phyloP scores from a whole-genome alignment of 2,797 vertebrate genomes.

The Phrynocephalus vlangalii region DNA sequence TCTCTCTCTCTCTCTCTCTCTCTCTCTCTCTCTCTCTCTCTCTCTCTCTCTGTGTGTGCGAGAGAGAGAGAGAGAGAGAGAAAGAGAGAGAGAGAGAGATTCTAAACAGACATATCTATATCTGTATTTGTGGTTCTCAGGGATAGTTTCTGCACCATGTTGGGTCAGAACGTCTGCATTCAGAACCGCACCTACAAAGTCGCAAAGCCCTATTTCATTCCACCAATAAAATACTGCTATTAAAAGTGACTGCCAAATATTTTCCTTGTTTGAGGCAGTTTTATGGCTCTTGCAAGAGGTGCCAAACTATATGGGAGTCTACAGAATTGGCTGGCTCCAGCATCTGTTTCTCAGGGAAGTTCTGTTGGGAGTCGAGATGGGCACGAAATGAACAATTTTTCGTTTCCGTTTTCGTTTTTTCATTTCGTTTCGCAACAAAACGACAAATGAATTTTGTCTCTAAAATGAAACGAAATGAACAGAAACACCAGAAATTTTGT shows the following conservation, averaged over 20 bases:
- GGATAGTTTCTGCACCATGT: neutral
- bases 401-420: no score
- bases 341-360: neutral
- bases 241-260: neutral
- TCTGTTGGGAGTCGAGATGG: no score
- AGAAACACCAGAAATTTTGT: no score
- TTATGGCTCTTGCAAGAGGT: neutral
- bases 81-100: neutral
- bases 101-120: neutral
- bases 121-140: neutral
- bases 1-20: no score
- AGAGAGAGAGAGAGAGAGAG: no score
- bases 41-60: no score
- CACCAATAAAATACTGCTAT: neutral
- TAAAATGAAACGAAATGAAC: no score
- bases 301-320: neutral
- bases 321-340: neutral
- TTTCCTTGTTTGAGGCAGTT: constrained; percentile 1
- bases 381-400: no score
- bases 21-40: no score
- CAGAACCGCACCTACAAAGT: neutral
- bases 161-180: constrained; percentile 5
- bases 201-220: neutral
- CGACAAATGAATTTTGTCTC: no score
- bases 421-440: no score